Percentiles rank a stretch among this genome's conserved stretches.
These are phyloP conservation scores for Stenoptilia bipunctidactyla DNA, from an alignment of 2,888 invertebrate species.

Conservation along the genomic window DNA sequence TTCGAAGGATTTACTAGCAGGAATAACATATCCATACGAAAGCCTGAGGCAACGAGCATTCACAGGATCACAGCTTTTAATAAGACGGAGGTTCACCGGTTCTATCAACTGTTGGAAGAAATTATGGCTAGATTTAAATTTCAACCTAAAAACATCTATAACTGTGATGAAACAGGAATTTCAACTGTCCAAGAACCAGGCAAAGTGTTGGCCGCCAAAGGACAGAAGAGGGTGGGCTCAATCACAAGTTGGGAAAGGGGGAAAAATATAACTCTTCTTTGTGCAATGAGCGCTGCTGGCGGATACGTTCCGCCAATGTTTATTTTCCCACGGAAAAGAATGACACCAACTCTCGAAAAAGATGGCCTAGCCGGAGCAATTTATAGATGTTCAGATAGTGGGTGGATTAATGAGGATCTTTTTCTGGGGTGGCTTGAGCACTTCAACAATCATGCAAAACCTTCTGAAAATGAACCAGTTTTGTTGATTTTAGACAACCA, in stretches of 20 bases:
- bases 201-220: constrained; percentile 34
- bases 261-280: constrained; percentile 37
- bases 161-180: constrained; percentile 44
- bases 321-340: constrained; percentile 40
- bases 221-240: constrained; percentile 37
- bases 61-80: constrained; percentile 23
- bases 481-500: constrained; percentile 24
- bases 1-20: constrained; percentile 16
- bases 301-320: constrained; percentile 57
- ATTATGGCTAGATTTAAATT: constrained; percentile 21
- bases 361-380: constrained; percentile 24
- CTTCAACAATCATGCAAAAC: constrained; percentile 17
- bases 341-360: constrained; percentile 32
- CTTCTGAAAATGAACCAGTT: constrained; percentile 15
- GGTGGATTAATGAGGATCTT: constrained; percentile 4
- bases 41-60: constrained; percentile 23
- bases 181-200: constrained; percentile 34
- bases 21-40: constrained; percentile 17
- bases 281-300: constrained; percentile 42
- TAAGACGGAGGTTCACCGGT: constrained; percentile 20
- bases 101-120: constrained; percentile 18
- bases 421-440: constrained; percentile 24
- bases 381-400: constrained; percentile 12
- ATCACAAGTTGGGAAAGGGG: too few relatives aligned
- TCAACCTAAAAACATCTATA: constrained; percentile 27